Evolutionary conservation across 1,140 invertebrate species (phyloP).

Genomic region (Scaptomyza graminum): DNA sequence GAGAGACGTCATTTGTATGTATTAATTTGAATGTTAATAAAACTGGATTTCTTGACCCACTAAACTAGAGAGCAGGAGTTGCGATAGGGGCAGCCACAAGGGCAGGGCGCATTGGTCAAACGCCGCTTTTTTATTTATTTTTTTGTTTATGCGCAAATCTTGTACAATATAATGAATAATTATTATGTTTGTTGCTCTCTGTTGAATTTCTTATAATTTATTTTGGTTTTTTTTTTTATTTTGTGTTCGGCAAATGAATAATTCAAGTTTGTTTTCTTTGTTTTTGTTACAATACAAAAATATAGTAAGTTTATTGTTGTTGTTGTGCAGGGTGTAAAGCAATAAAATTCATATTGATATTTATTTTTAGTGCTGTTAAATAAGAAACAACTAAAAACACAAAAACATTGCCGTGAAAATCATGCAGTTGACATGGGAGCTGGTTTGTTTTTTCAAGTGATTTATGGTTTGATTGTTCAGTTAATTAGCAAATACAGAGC

Average conservation of each 20-base stretch:
- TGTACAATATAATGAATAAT: conserved; percentile 79
- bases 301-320: conserved; percentile 20
- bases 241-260: conserved; percentile 75
- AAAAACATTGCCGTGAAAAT: conserved; percentile 49
- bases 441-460: conserved; percentile 32
- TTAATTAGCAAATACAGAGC: conserved; percentile 67
- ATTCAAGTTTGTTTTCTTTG: conserved; percentile 53
- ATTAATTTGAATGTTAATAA: conserved; percentile 81
- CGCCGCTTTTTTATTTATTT: background rate
- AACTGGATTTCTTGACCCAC: conserved; percentile 83
- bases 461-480: conserved; percentile 69
- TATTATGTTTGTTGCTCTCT: conserved; percentile 33
- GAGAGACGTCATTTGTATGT: conserved; percentile 73
- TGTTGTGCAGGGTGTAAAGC: conserved; percentile 30
- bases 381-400: conserved; percentile 25
- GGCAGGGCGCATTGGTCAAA: conserved; percentile 21
- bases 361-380: conserved; percentile 55
- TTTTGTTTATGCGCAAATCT: conserved; percentile 73
- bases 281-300: background rate
- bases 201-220: conserved; percentile 9
- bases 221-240: conserved; percentile 75
- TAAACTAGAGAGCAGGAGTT: conserved; percentile 67
- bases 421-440: conserved; percentile 57
- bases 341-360: conserved; percentile 74
- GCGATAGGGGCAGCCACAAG: background rate